Base-by-base conservation (phyloP, 2,113 vertebrate genomes). In the Propithecus coquereli region DNA sequence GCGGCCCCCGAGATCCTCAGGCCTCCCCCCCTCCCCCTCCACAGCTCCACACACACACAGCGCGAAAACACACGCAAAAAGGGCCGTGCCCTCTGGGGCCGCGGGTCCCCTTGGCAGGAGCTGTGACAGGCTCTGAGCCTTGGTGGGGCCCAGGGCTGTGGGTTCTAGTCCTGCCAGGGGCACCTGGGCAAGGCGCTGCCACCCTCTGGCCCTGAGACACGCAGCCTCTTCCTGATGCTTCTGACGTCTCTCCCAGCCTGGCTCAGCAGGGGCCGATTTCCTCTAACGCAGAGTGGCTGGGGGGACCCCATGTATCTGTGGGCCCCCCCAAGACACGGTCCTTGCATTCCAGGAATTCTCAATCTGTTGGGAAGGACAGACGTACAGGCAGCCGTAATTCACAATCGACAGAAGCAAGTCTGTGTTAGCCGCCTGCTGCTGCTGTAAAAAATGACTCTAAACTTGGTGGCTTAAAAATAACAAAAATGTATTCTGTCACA, bases 11-110 rank as follows among this genome's bases (percentile, higher is more conserved):
- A 68, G 50, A 22, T 25, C 25, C 18, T 27, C 1, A 25, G 27
- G 14, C 3, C 14, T 4, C 8, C 37, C 8, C 37, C 2, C 5
- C 30, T 34, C 25, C n/a, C 27, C n/a, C n/a, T n/a, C n/a, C n/a
- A n/a, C n/a, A n/a, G n/a, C n/a, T n/a, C n/a, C n/a, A n/a, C n/a
- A n/a, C n/a, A n/a, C n/a, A n/a, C n/a, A n/a, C n/a, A n/a, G n/a
- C n/a, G n/a, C n/a, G n/a, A n/a, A n/a, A n/a, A n/a, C n/a, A n/a
- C n/a, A n/a, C n/a, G n/a, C n/a, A n/a, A n/a, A n/a, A n/a, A n/a
- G n/a, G n/a, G n/a, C n/a, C 14, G 8, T 13, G 11, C 30, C 74
- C 27, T 81, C 54, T 81, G 40, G 47, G 27, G 16, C 23, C 4
- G 3, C 3, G 5, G 8, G 47, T 23, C 16, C 18, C 50, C 66